Evolutionary conservation across 2,888 invertebrate genomes (phyloP).

Genomic region (Acrocyrtus sp.): DNA sequence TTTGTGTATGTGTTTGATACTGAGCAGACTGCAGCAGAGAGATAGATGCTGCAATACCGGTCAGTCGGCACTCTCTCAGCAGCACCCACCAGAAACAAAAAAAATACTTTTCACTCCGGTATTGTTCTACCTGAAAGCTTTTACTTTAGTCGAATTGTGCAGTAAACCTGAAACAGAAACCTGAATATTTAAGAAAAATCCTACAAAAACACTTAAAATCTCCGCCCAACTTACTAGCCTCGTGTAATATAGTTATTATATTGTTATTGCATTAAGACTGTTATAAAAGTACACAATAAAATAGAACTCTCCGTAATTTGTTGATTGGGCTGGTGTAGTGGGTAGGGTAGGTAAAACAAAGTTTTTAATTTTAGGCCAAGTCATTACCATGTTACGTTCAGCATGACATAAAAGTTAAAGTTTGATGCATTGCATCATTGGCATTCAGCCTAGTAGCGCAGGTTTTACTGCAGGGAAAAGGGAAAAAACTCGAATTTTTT

Average conservation of each 20-base stretch:
- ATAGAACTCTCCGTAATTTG: too few species aligned
- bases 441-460: slow-evolving; percentile 28
- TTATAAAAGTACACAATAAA: too few species aligned
- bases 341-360: too few species aligned
- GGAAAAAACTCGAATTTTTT: background rate
- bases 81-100: background rate
- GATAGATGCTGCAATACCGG: slow-evolving; percentile 15
- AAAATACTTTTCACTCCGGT: slow-evolving; percentile 2
- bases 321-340: too few species aligned
- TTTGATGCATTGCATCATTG: slow-evolving; percentile 20
- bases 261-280: too few species aligned
- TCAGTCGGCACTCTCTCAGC: background rate
- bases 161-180: slow-evolving; percentile 37
- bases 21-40: too few species aligned
- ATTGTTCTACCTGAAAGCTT: background rate
- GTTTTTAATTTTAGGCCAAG: too few species aligned
- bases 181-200: too few species aligned
- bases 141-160: background rate
- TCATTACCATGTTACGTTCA: background rate
- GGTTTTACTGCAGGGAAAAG: background rate
- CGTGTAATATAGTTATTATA: too few species aligned
- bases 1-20: too few species aligned
- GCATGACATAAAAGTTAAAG: background rate
- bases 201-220: too few species aligned
- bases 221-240: too few species aligned